Conservation (phyloP, 2,888 invertebrate species). For the Tetramorium bicarinatum region DNA sequence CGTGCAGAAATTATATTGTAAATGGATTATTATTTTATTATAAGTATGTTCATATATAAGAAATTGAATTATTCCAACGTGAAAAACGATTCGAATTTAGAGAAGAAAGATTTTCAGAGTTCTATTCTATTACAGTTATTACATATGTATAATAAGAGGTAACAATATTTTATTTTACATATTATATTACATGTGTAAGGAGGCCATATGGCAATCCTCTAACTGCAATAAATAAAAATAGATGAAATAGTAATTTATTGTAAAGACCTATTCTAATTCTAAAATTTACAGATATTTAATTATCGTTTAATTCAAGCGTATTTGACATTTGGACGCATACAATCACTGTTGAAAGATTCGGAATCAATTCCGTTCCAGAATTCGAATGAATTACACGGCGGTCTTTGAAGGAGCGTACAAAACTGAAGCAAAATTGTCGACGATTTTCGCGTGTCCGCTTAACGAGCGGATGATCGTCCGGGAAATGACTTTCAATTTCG, state of each 20-base stretch:
- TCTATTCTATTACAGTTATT: neutral
- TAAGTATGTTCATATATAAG: neutral
- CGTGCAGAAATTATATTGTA: neutral
- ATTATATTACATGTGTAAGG: neutral
- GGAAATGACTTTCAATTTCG: constrained; percentile 79
- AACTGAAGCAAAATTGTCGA: constrained; percentile 57
- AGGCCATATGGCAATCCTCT: neutral
- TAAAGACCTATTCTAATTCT: neutral
- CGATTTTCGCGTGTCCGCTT: constrained; percentile 69
- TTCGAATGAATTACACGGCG: constrained; percentile 42
- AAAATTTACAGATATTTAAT: neutral
- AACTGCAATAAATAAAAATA: constrained; percentile 7
- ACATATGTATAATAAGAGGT: neutral
- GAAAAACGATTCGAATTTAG: neutral
- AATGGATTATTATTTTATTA: neutral
- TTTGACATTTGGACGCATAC: neutral
- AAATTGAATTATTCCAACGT: constrained; percentile 1
- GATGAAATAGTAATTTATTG: neutral
- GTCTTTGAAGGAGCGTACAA: constrained; percentile 25
- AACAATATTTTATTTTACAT: neutral
- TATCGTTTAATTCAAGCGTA: neutral
- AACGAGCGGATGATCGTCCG: constrained; percentile 77
- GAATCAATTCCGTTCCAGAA: constrained; percentile 28
- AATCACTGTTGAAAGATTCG: constrained; percentile 15
- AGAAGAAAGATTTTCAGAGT: neutral